Conservation (phyloP, 2,113 vertebrate genomes). For the Spilogale gracilis region DNA sequence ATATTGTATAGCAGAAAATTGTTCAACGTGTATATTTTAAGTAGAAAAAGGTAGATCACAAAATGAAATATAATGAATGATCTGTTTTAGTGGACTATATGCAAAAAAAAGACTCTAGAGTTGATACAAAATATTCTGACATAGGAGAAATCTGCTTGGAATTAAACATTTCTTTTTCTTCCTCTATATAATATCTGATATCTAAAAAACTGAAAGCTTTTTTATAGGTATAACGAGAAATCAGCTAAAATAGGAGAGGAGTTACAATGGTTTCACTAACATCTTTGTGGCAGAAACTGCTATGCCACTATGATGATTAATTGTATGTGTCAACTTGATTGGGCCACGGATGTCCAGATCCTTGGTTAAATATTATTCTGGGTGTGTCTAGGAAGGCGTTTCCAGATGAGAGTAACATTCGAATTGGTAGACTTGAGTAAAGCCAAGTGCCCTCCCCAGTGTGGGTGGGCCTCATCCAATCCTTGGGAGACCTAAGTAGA, state of each 20-base stretch:
- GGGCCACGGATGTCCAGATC: not conserved
- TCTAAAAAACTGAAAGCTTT: not conserved
- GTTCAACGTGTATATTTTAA: not conserved
- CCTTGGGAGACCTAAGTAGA: not conserved
- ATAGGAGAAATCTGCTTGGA: not conserved
- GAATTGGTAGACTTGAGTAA: not conserved
- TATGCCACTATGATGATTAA: conserved; percentile 10
- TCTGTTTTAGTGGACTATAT: not conserved
- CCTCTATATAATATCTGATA: not conserved
- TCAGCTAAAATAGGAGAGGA: not conserved
- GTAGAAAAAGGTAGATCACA: conserved; percentile 19
- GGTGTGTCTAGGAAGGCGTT: not conserved
- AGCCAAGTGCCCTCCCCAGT: not conserved
- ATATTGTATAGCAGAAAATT: not conserved
- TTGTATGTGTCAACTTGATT: conserved; percentile 33
- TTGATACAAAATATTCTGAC: conserved; percentile 14
- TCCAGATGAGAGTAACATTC: conserved; percentile 17
- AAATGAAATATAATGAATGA: not conserved
- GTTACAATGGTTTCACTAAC: conserved; percentile 26
- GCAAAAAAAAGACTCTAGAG: not conserved
- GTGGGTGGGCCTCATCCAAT: not conserved
- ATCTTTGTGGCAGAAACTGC: conserved; percentile 11
- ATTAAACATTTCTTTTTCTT: conserved; percentile 36
- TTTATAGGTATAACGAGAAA: conserved; percentile 12
- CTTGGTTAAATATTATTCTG: conserved; percentile 57